Percentiles rank a stretch among this genome's conserved stretches.
Evolutionary conservation across 1,140 invertebrate species (phyloP).

Genomic region (Protaetia brevitarsis): DNA sequence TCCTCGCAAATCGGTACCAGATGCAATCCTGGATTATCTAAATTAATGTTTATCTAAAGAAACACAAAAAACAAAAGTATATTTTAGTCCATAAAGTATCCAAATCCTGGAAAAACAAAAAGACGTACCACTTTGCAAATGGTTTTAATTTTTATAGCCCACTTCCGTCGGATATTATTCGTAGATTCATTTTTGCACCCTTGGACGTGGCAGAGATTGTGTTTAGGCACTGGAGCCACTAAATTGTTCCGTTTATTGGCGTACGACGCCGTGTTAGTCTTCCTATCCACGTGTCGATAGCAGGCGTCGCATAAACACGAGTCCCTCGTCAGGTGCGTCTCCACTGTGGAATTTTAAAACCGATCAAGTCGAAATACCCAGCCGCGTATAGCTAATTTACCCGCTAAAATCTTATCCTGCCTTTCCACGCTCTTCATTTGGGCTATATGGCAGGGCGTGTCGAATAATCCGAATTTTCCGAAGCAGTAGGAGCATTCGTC

Average conservation of each 20-base stretch:
- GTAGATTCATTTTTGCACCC: conserved; percentile 62
- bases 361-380: background rate
- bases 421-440: conserved; percentile 76
- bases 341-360: conserved; percentile 53
- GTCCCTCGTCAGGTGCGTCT: conserved; percentile 73
- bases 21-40: conserved; percentile 57
- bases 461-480: conserved; percentile 78
- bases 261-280: conserved; percentile 65
- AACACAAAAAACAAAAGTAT: conserved; percentile 25
- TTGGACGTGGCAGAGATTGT: conserved; percentile 57
- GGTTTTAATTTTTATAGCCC: conserved; percentile 69
- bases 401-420: conserved; percentile 70
- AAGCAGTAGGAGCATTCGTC: conserved; percentile 83
- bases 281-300: conserved; percentile 76
- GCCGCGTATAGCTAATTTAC: conserved; percentile 48
- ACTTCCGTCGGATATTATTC: conserved; percentile 71
- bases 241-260: conserved; percentile 45
- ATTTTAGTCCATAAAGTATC: background rate
- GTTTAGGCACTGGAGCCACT: conserved; percentile 44
- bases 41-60: conserved; percentile 56
- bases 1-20: conserved; percentile 61
- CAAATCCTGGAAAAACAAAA: background rate
- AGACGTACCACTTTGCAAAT: conserved; percentile 66
- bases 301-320: conserved; percentile 83
- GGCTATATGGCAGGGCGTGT: conserved; percentile 80